A percentile compares a stretch with the other conserved stretches of the same genome.
These are phyloP conservation scores for Drosophila kuntzei DNA, from an alignment of 2,888 invertebrate species.

Conservation along the genomic window DNA sequence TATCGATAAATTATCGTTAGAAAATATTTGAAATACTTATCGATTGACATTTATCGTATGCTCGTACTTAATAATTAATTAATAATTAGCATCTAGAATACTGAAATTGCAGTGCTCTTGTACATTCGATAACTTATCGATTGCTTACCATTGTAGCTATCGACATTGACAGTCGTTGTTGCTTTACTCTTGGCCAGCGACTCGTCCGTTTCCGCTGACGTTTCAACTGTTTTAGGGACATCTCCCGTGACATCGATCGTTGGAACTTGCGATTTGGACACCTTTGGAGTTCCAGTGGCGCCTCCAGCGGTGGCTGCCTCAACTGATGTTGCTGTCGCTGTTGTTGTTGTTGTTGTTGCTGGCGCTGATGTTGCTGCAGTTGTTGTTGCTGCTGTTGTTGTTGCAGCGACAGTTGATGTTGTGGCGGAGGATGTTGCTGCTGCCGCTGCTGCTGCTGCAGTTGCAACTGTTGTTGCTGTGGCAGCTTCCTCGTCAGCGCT, in stretches of 20 bases:
- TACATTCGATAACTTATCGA: conserved; percentile 10
- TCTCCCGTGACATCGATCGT: conserved; percentile 35
- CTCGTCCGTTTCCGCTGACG: conserved; percentile 32
- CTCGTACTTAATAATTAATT: too few relatives aligned
- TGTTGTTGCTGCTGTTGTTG: conserved; percentile 19
- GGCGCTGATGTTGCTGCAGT: conserved; percentile 71
- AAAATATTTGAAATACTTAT: neutral
- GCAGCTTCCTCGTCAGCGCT: conserved; percentile 45
- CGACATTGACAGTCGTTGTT: conserved; percentile 25
- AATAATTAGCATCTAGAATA: too few relatives aligned
- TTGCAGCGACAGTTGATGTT: conserved; percentile 11
- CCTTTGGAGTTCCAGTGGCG: conserved; percentile 59
- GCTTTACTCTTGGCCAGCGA: conserved; percentile 41
- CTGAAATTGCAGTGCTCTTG: neutral
- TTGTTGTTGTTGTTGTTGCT: conserved; percentile 84
- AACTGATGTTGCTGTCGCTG: conserved; percentile 85
- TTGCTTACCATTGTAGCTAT: conserved; percentile 50
- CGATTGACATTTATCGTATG: too few relatives aligned
- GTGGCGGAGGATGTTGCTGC: conserved; percentile 30
- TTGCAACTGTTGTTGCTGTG: conserved; percentile 34
- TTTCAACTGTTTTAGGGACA: conserved; percentile 38
- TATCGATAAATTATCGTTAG: neutral
- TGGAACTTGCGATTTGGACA: conserved; percentile 31
- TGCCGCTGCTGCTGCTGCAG: conserved; percentile 43
- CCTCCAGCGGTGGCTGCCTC: conserved; percentile 41